Percentiles rank a stretch among this genome's conserved stretches.
phyloP scores from a whole-genome alignment of 1,140 invertebrate species.

The Diuraphis noxia region DNA sequence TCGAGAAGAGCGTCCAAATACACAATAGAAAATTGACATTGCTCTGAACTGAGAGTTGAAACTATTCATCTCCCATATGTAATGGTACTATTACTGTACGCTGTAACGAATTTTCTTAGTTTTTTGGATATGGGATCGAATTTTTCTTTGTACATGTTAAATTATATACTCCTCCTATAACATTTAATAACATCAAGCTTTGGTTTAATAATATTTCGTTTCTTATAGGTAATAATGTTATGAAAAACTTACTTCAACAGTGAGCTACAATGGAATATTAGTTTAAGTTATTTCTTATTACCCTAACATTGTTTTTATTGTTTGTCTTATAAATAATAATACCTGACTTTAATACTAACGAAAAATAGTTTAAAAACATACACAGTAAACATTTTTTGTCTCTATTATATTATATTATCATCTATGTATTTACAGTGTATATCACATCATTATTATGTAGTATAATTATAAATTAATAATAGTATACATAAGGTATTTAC shows the following conservation, averaged over 20 bases:
- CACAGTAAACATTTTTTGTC: not conserved
- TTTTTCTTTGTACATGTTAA: not conserved
- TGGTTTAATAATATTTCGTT: not conserved
- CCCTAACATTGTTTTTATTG: not conserved
- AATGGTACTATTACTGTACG: not conserved
- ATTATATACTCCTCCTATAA: not conserved
- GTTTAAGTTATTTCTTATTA: no score
- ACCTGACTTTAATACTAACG: not conserved
- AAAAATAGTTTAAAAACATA: not conserved
- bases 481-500: not conserved
- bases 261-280: not conserved
- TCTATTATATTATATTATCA: no score
- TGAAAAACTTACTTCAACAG: not conserved
- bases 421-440: not conserved
- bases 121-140: not conserved
- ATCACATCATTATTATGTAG: no score
- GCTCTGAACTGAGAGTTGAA: not conserved
- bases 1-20: not conserved
- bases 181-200: not conserved
- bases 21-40: not conserved
- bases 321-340: not conserved
- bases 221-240: not conserved
- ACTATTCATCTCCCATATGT: not conserved
- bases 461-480: no score
- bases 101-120: not conserved